Evolutionary conservation across 1,140 invertebrate species (phyloP).

Genomic region (Drosophila watanabei): DNA sequence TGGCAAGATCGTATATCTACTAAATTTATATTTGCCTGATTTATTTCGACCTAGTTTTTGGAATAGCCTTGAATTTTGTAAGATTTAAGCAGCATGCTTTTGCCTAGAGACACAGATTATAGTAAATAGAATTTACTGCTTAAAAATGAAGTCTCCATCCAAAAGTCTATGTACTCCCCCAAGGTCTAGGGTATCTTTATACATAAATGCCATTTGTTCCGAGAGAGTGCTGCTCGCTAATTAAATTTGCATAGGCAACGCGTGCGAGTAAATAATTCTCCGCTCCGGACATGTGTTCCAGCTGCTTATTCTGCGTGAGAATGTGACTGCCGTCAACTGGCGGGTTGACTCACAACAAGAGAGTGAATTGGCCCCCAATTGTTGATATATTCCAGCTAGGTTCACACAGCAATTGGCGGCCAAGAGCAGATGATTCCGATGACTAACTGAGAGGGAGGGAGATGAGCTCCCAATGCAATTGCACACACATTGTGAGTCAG

Average conservation of each 20-base stretch:
- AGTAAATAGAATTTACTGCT: neutral
- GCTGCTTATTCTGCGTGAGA: conserved; percentile 34
- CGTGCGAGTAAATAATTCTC: conserved; percentile 52
- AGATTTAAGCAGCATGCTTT: neutral
- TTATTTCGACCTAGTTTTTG: neutral
- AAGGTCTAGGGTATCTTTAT: conserved; percentile 10
- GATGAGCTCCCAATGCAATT: conserved; percentile 9
- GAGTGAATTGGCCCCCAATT: conserved; percentile 36
- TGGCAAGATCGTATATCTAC: neutral
- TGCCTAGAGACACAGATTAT: too few relatives aligned
- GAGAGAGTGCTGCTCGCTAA: conserved; percentile 37
- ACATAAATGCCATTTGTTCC: conserved; percentile 26
- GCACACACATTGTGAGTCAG: conserved; percentile 48
- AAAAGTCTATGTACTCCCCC: neutral
- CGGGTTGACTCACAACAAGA: conserved; percentile 52
- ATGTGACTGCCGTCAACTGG: conserved; percentile 52
- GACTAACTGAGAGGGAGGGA: conserved; percentile 50
- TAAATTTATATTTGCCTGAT: neutral
- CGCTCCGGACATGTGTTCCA: conserved; percentile 42
- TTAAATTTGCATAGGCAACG: conserved; percentile 62
- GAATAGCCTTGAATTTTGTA: neutral
- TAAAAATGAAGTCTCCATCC: neutral
- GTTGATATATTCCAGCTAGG: conserved; percentile 50
- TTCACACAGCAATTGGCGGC: conserved; percentile 70
- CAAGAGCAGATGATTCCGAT: conserved; percentile 45